These are phyloP conservation scores for Anolis carolinensis DNA, from an alignment of 2,113 vertebrate genomes.

Conservation along the genomic window DNA sequence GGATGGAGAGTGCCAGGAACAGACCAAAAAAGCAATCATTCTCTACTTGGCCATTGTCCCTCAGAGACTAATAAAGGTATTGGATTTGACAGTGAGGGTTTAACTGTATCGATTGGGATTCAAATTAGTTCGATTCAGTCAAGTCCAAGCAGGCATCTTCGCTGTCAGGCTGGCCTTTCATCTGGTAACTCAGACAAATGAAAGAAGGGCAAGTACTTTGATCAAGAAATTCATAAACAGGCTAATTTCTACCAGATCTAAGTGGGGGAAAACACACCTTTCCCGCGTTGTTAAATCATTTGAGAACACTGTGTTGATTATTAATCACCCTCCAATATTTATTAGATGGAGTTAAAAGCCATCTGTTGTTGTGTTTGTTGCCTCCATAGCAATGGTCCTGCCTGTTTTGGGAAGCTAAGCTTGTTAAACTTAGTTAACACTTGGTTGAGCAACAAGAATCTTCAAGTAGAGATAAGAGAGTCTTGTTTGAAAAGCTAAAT, in stretches of 20 bases:
- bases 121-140: background rate
- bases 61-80: background rate
- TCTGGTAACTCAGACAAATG: background rate
- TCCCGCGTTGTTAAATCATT: background rate
- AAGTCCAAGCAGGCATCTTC: background rate
- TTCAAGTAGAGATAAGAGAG: too few species aligned
- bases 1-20: slow-evolving; percentile 18
- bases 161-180: background rate
- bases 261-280: background rate
- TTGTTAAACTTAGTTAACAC: too few species aligned
- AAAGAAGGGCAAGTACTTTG: background rate
- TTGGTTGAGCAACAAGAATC: too few species aligned
- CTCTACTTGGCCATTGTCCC: background rate
- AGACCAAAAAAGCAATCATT: too few species aligned
- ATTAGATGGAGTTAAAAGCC: background rate
- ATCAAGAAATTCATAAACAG: background rate
- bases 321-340: background rate
- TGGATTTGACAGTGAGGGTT: background rate
- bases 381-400: too few species aligned
- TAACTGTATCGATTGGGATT: background rate
- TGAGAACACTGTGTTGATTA: background rate
- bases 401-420: too few species aligned
- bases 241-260: background rate
- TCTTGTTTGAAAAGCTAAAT: too few species aligned
- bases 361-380: too few species aligned